These are phyloP conservation scores for Etheostoma cragini DNA, from an alignment of 2,113 vertebrate genomes.

Conservation along the genomic window DNA sequence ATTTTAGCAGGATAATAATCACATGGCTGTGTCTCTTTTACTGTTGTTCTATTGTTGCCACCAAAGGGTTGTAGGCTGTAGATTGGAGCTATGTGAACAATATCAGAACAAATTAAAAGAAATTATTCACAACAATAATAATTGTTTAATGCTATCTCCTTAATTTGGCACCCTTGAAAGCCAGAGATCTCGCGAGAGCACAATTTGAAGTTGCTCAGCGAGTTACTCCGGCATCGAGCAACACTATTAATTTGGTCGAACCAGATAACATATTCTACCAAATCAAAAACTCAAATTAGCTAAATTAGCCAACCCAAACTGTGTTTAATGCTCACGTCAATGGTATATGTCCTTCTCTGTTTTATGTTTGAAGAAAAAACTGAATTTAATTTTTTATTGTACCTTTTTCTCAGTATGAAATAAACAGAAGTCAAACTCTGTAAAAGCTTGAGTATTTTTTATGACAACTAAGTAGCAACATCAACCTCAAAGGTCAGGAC, in stretches of 20 bases:
- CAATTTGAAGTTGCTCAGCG: too few relatives aligned
- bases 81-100: not conserved
- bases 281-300: not conserved
- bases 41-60: not conserved
- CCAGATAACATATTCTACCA: not conserved
- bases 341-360: not conserved
- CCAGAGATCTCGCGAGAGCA: too few relatives aligned
- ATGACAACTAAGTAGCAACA: not conserved
- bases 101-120: not conserved
- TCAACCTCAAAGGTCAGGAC: not conserved
- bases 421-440: conserved; percentile 1
- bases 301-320: not conserved
- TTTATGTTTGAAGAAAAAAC: not conserved
- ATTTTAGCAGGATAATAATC: not conserved
- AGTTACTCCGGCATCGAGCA: too few relatives aligned
- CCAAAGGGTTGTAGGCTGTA: not conserved
- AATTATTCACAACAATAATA: not conserved
- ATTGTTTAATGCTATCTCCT: not conserved
- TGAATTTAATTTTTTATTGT: conserved; percentile 1
- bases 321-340: not conserved
- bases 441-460: conserved; percentile 9
- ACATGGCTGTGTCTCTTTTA: not conserved
- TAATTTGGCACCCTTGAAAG: not conserved
- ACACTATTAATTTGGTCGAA: not conserved
- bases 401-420: conserved; percentile 26